A percentile compares a stretch with the other conserved stretches of the same genome.
These are phyloP conservation scores for Agrochola circellaris DNA, from an alignment of 2,888 invertebrate genomes.

Conservation along the genomic window DNA sequence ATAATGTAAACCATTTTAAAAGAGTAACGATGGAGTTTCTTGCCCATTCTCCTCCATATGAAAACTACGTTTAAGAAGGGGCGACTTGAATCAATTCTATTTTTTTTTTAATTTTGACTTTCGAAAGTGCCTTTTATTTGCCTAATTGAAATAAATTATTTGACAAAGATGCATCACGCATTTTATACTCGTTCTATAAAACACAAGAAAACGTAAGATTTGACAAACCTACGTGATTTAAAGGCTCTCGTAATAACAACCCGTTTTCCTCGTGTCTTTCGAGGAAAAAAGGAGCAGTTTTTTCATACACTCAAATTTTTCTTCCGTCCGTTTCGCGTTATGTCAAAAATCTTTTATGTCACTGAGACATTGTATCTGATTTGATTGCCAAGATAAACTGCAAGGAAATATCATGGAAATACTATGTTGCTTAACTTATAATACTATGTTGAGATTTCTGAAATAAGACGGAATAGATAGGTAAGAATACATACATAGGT, in stretches of 20 bases:
- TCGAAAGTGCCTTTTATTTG: too few species aligned
- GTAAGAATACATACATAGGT: not conserved
- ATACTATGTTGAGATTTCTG: constrained; percentile 4
- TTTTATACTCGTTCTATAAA: not conserved
- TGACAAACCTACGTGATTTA: constrained; percentile 10
- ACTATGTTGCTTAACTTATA: not conserved
- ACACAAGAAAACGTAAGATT: not conserved
- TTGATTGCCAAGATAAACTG: constrained; percentile 47
- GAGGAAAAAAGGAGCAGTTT: constrained; percentile 3
- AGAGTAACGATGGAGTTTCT: too few species aligned
- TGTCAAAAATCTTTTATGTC: constrained; percentile 41
- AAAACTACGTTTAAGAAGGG: too few species aligned
- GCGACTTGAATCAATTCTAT: too few species aligned
- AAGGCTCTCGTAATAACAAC: not conserved
- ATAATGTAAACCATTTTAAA: too few species aligned
- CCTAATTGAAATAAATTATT: too few species aligned
- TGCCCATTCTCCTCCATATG: too few species aligned
- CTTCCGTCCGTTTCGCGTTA: not conserved
- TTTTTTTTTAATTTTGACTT: too few species aligned
- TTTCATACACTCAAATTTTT: constrained; percentile 29
- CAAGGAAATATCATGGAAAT: constrained; percentile 24
- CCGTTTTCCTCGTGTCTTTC: constrained; percentile 21
- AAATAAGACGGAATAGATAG: constrained; percentile 6
- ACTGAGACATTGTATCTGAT: constrained; percentile 41
- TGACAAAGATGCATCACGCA: too few species aligned